phyloP scores from a whole-genome alignment of 92 coral and sea anemone genomes.

The Epizoanthus ramosus region DNA sequence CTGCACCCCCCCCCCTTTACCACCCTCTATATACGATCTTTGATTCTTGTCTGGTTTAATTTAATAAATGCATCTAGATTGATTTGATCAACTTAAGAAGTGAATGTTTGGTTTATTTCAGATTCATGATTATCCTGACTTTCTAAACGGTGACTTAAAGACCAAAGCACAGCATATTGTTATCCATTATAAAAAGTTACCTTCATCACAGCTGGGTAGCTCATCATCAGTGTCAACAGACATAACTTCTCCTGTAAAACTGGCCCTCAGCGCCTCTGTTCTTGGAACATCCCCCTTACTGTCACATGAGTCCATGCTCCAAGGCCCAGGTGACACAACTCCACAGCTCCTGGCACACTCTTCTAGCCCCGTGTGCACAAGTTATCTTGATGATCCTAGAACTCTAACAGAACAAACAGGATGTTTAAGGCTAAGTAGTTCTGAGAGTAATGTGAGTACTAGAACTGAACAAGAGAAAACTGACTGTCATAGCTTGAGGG shows the following conservation, averaged over 20 bases:
- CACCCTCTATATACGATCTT: too few relatives aligned
- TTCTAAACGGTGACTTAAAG: conserved; percentile 91
- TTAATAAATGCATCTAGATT: too few relatives aligned
- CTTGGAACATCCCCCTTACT: conserved; percentile 71
- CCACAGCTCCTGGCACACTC: not conserved
- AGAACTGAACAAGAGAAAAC: conserved; percentile 40
- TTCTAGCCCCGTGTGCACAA: conserved; percentile 34
- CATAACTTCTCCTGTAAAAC: conserved; percentile 41
- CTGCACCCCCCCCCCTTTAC: too few relatives aligned
- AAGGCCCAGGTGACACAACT: not conserved
- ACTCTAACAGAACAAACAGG: conserved; percentile 39
- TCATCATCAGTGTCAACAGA: conserved; percentile 44
- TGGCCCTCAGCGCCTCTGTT: conserved; percentile 62
- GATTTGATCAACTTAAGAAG: too few relatives aligned
- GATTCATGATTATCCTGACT: conserved; percentile 96
- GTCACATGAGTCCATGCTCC: conserved; percentile 24
- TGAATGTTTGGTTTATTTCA: conserved; percentile 38
- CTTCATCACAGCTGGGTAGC: conserved; percentile 23
- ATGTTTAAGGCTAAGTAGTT: conserved; percentile 60
- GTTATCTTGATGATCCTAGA: conserved; percentile 27
- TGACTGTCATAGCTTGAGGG: conserved; percentile 5
- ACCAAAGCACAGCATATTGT: conserved; percentile 82
- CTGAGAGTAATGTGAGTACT: conserved; percentile 59
- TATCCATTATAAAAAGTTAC: conserved; percentile 58
- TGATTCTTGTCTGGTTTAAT: too few relatives aligned